Evolutionary conservation across 2,888 invertebrate species (phyloP), one percentile per base, ranked within the genome.

Genomic region (Limnephilus rhombicus): DNA sequence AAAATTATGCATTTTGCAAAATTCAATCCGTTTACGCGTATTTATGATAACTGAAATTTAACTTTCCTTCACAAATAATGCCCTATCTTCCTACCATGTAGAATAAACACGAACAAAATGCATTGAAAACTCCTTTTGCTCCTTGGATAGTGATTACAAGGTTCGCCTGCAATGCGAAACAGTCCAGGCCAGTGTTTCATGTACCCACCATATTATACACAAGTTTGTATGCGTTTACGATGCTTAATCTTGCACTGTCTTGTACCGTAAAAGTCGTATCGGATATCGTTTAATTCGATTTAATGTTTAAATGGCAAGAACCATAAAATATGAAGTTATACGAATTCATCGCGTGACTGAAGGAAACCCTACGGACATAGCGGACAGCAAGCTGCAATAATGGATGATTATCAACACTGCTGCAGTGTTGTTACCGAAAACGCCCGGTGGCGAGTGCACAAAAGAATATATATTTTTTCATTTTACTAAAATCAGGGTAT

Each of bases 331-430:
- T 92, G 83, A 80, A 91, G 91, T 93, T 90, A 89, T 93, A 93
- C 91, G 93, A 86, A 89, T 93, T 93, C 93, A 93, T 93, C 93
- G 93, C 93, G 93, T 93, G 93, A 93, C 93, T 89, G 29, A 82
- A 68, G 83, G 93, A 93, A 93, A 93, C 93, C 92, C 80, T 93
- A 93, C 53, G 29, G 41, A 37, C 86, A n/a, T 68, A n/a, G 2
- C 68, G 24, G 2, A 68, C 68, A 68, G 24, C 68, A 1, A 24
- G 68, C 68, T 68, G 68, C 68, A n/a, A 24, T 7, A 68, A n/a
- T 68, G 24, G n/a, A 2, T 24, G 24, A 68, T 68, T 24, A 68
- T 24, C 9, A n/a, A 68, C 24, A 24, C 7, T 68, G 49, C 24
- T 68, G 53, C 18, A 24, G 13, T 24, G 24, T 68, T 4, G 18